Percentiles rank a stretch among this genome's conserved stretches.
Conservation (phyloP, 2,888 invertebrate species). For the Heteropelma amictum region DNA sequence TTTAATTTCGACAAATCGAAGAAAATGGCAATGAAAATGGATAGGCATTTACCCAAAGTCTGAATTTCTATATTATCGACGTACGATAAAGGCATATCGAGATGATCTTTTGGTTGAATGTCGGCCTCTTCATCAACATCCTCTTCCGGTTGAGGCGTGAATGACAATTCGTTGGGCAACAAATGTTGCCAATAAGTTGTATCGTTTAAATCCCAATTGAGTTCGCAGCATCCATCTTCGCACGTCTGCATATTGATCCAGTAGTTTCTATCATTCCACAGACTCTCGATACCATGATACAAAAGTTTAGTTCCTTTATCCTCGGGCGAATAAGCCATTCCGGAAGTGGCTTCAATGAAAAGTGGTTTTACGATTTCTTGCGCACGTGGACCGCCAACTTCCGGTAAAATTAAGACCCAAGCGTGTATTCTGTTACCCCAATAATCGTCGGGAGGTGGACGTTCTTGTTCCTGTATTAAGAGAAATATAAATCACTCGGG, state of each 20-base stretch:
- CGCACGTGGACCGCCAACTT: slow-evolving; percentile 75
- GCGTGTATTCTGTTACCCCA: slow-evolving; percentile 87
- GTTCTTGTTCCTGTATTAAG: slow-evolving; percentile 81
- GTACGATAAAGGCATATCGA: slow-evolving; percentile 89
- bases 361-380: slow-evolving; percentile 83
- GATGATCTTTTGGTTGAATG: slow-evolving; percentile 80
- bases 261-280: slow-evolving; percentile 93
- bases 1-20: not conserved
- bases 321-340: slow-evolving; percentile 76
- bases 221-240: slow-evolving; percentile 77
- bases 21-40: not conserved
- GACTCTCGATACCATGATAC: slow-evolving; percentile 88
- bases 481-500: not conserved
- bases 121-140: slow-evolving; percentile 80
- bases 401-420: slow-evolving; percentile 88
- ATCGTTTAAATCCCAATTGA: slow-evolving; percentile 83
- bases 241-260: slow-evolving; percentile 85
- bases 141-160: no score
- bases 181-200: slow-evolving; percentile 86
- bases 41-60: slow-evolving; percentile 78
- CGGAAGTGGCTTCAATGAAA: slow-evolving; percentile 93
- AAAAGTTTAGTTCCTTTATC: slow-evolving; percentile 81
- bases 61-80: slow-evolving; percentile 84
- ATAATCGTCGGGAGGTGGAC: slow-evolving; percentile 83
- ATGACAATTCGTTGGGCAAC: slow-evolving; percentile 84